Evolutionary conservation across 2,888 invertebrate genomes (phyloP), one percentile per base, ranked within the genome.

Genomic region (Trissolcus brochymenae): DNA sequence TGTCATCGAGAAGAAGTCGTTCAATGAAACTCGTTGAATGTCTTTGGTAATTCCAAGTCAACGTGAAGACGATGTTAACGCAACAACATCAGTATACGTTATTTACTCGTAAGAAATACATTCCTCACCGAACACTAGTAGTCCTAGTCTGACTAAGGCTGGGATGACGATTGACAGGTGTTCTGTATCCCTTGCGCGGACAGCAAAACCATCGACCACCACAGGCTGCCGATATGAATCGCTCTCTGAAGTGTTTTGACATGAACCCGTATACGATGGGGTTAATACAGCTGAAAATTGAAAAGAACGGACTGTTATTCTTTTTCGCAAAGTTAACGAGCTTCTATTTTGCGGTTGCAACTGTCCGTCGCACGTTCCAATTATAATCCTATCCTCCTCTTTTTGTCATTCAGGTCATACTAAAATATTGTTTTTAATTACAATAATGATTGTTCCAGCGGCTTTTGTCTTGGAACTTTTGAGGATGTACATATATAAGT

Each of bases 241-340:
- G 91, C 79, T 92, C 91, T 2, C 94, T 89, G 87, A 94, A 94
- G 87, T 92, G 93, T 83, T 92, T 92, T 50, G 94, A 94, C 93
- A 94, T 93, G 88, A 94, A 94, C 25, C 93, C 94, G 85, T 94
- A 94, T 40, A 94, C 91, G 49, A 94, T 91, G 4, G 94, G 94
- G 87, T 94, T 94, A 81, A 94, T 91, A 86, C 94, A 94, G 83
- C 93, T 93, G 80, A 46, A 83, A 83, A 56, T 62, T 46, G 7
- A 60, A 65, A 65, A 49, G 53, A 25, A 64, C 11, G 53, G 64
- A 46, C 67, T 19, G 40, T 74, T 53, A 56, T 21, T 46, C 56
- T 62, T 73, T 51, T 66, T 66, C 66, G 49, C 60, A 2, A 40
- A 73, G 56, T 57, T 55, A 73, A 73, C 65, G 60, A 73, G 72